phyloP scores from a whole-genome alignment of 2,113 vertebrate genomes.

The Poeciliopsis prolifica region DNA sequence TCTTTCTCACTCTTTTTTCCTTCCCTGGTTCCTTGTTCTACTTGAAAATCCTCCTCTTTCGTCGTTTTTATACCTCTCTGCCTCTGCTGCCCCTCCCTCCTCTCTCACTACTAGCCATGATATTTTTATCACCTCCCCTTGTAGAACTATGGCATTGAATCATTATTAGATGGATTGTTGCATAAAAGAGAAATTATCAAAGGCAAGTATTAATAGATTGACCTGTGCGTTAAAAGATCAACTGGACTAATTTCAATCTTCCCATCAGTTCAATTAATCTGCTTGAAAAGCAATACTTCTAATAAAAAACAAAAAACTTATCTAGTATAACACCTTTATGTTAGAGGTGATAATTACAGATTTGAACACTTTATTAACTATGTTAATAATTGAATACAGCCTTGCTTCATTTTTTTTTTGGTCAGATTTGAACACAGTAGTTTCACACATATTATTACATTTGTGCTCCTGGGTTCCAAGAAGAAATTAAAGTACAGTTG shows the following conservation, averaged over 20 bases:
- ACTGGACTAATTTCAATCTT: neutral
- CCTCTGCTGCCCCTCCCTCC: conserved; percentile 49
- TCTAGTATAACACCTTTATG: too few species aligned
- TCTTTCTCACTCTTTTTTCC: conserved; percentile 43
- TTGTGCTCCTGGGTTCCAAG: neutral
- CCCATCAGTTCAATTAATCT: too few species aligned
- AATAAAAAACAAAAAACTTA: too few species aligned
- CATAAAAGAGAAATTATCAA: conserved; percentile 24
- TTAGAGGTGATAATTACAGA: too few species aligned
- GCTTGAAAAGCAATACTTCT: too few species aligned
- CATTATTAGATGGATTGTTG: conserved; percentile 38
- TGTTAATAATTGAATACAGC: neutral
- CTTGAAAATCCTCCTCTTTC: conserved; percentile 37
- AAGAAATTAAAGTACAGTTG: neutral
- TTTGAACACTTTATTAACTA: too few species aligned
- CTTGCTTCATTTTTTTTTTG: neutral
- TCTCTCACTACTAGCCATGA: conserved; percentile 37
- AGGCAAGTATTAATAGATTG: conserved; percentile 17
- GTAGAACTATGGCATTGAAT: conserved; percentile 21
- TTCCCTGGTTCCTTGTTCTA: conserved; percentile 46
- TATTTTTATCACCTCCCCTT: conserved; percentile 35
- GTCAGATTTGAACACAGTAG: neutral
- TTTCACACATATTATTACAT: neutral
- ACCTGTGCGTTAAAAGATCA: conserved; percentile 15
- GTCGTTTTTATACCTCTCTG: conserved; percentile 56